Evolutionary conservation across 2,797 vertebrate genomes (phyloP), one percentile per base, ranked within the genome.

Genomic region (Chloroceryle amazona): DNA sequence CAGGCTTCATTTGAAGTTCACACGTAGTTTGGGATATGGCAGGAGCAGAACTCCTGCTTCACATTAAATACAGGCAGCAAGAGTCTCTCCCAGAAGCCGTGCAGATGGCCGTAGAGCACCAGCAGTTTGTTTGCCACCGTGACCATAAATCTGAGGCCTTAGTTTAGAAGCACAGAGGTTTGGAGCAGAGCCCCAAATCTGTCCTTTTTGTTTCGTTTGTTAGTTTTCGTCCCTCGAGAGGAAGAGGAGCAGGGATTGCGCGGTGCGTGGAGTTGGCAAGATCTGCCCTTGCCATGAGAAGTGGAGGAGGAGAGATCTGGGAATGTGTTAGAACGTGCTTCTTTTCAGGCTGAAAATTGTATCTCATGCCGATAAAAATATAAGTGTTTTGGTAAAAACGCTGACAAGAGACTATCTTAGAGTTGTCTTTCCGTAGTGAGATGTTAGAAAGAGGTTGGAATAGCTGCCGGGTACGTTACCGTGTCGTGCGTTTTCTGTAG

Each of bases 361-460:
- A 75, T 90, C 88, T 91, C 55, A 16, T 54, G 70, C 73, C 39
- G 93, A 81, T 90, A 86, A 94, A 96, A 96, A 86, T 93, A 4
- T 1, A 63, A 86, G 87, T 28, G 62, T 86, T 84, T 51, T 23
- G 86, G 76, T 75, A 90, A 90, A 95, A 96, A 89, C 20, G 90
- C 94, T 94, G 91, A 94, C 80, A 72, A 29, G 88, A 55, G 88
- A 3, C 92, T 79, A 7, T 55, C 46, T 70, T 25, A 35, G 20
- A 28, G 88, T 75, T 75, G 46, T 54, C 87, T 90, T 86, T 57
- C 47, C 1, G 0, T 60, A 12, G 88, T 1, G 80, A 49, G 89
- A 62, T 31, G 7, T 44, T 88, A 62, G 80, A 47, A 62, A 26
- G 89, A 73, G 91, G 52, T 57, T 76, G 72, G 54, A 81, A 47